phyloP scores from a whole-genome alignment of 2,888 invertebrate genomes.

The Griposia aprilina region DNA sequence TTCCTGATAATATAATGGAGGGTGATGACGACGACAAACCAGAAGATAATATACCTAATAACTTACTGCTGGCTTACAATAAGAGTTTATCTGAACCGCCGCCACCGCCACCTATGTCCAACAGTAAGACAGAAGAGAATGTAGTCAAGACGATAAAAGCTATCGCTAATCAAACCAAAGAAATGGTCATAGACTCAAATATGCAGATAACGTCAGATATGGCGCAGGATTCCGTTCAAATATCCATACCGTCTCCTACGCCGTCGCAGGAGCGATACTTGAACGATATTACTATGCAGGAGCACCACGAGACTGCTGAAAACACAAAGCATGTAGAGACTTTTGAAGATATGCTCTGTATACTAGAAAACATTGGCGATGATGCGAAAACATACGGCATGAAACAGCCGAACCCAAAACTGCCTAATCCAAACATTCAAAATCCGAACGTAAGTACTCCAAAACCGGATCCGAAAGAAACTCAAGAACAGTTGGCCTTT shows the following conservation, averaged over 20 bases:
- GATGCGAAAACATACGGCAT: conserved; percentile 81
- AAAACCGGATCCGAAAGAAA: conserved; percentile 77
- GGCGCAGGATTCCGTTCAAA: conserved; percentile 92
- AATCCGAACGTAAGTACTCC: conserved; percentile 71
- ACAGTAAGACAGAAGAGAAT: conserved; percentile 79
- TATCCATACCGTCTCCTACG: conserved; percentile 92
- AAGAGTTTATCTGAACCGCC: conserved; percentile 78
- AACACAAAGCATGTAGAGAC: conserved; percentile 91
- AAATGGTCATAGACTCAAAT: conserved; percentile 90
- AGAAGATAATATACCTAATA: conserved; percentile 81
- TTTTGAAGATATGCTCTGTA: conserved; percentile 93
- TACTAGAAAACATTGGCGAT: conserved; percentile 92
- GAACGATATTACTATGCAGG: conserved; percentile 92
- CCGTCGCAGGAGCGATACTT: conserved; percentile 92
- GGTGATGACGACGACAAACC: conserved; percentile 88
- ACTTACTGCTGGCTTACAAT: conserved; percentile 81
- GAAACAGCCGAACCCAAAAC: conserved; percentile 75
- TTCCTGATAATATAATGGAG: conserved; percentile 88
- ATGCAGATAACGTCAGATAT: conserved; percentile 90
- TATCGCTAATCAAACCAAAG: conserved; percentile 90
- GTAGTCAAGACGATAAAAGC: conserved; percentile 90
- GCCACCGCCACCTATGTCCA: conserved; percentile 69
- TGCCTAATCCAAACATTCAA: conserved; percentile 68
- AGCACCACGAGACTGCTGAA: conserved; percentile 89
- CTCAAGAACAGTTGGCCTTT: conserved; percentile 76